phyloP scores from a whole-genome alignment of 1,140 invertebrate species.

The Dysdera silvatica region DNA sequence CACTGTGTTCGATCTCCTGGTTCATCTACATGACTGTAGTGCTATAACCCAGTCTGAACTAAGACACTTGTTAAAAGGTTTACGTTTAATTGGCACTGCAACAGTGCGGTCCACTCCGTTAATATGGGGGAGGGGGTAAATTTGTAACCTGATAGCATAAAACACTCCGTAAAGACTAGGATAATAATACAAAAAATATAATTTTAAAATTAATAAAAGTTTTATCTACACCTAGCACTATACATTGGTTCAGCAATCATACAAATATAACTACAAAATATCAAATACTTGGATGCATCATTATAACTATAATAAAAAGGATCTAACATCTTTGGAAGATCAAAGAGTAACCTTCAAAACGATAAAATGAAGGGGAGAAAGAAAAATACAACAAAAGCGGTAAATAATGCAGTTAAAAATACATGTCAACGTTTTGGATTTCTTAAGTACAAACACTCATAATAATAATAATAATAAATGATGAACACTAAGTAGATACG shows the following conservation, averaged over 20 bases:
- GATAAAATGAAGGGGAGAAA: slow-evolving; percentile 7
- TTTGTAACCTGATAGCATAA: no score
- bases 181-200: slow-evolving; percentile 29
- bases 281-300: slow-evolving; percentile 5
- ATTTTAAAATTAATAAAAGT: slow-evolving; percentile 28
- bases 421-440: slow-evolving; percentile 16
- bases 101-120: slow-evolving; percentile 15
- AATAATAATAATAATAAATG: neutral
- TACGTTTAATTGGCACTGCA: slow-evolving; percentile 24
- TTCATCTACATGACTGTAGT: no score
- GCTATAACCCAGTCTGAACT: no score
- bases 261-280: slow-evolving; percentile 25
- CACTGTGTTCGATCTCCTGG: no score
- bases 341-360: slow-evolving; percentile 15
- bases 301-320: slow-evolving; percentile 22
- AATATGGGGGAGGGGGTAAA: no score
- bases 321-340: slow-evolving; percentile 15
- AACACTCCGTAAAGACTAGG: slow-evolving; percentile 30
- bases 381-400: neutral
- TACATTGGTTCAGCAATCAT: slow-evolving; percentile 15
- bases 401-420: slow-evolving; percentile 16
- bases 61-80: no score
- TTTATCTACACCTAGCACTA: slow-evolving; percentile 4
- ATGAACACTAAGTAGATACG: slow-evolving; percentile 31
- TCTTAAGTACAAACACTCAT: slow-evolving; percentile 27